Evolutionary conservation across 2,797 vertebrate species (phyloP).

Genomic region (Steatocranus sp.): DNA sequence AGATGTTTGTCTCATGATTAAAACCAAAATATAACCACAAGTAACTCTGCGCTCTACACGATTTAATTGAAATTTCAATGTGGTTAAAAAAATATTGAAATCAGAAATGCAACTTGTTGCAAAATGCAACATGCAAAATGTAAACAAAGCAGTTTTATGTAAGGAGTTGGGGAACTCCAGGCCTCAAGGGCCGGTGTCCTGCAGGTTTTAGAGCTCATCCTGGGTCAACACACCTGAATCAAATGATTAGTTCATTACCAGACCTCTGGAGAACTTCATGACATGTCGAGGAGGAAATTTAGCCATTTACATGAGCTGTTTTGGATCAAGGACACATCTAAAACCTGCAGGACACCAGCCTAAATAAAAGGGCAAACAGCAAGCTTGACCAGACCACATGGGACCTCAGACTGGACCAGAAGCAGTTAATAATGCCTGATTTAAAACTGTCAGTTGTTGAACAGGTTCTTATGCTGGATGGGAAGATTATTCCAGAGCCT

Average conservation of each 20-base stretch:
- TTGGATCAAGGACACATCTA: background rate
- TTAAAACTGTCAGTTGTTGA: background rate
- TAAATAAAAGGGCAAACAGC: background rate
- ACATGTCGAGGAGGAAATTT: background rate
- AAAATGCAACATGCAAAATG: background rate
- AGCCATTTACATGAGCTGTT: background rate
- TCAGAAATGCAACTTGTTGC: background rate
- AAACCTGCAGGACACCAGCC: background rate
- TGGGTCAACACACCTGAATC: background rate
- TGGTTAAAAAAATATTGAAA: background rate
- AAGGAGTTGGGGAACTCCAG: background rate
- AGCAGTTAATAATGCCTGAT: background rate
- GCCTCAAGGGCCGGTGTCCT: background rate
- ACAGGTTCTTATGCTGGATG: background rate
- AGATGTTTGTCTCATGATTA: background rate
- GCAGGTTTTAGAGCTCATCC: background rate
- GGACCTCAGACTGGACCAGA: background rate
- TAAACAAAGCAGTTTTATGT: background rate
- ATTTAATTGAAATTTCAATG: background rate
- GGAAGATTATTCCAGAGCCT: background rate
- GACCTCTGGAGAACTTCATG: background rate
- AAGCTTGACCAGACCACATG: background rate
- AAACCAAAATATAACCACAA: background rate
- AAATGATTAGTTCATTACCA: background rate
- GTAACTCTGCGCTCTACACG: rapidly evolving